A percentile compares a stretch with the other conserved stretches of the same genome.
Evolutionary conservation across 2,888 invertebrate species (phyloP).

Genomic region (Platerodrilus igneus): DNA sequence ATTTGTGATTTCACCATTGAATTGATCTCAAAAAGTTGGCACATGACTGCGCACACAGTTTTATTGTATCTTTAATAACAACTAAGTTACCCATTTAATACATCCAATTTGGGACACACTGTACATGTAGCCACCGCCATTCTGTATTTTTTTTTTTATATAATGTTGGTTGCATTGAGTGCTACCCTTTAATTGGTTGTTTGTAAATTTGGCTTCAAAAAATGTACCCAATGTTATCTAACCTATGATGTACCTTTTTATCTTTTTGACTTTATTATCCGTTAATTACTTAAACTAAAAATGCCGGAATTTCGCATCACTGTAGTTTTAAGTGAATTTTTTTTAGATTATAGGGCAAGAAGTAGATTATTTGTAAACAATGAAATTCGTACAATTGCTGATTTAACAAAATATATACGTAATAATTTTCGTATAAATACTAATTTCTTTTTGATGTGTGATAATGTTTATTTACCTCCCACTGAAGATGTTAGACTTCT

Average conservation of each 20-base stretch:
- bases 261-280: conserved; percentile 6
- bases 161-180: too few relatives aligned
- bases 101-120: too few relatives aligned
- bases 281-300: background rate
- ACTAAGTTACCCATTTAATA: too few relatives aligned
- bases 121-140: too few relatives aligned
- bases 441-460: conserved; percentile 40
- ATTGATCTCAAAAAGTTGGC: too few relatives aligned
- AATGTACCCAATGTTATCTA: too few relatives aligned
- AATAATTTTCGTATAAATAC: conserved; percentile 37
- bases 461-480: conserved; percentile 41
- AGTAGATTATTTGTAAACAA: conserved; percentile 25
- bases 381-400: conserved; percentile 29
- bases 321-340: conserved; percentile 20
- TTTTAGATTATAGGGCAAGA: conserved; percentile 21
- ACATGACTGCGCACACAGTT: too few relatives aligned
- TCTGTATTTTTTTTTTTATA: too few relatives aligned
- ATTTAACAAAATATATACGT: conserved; percentile 39
- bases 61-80: too few relatives aligned
- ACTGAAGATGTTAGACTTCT: conserved; percentile 41
- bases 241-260: conserved; percentile 4
- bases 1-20: too few relatives aligned
- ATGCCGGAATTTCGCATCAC: conserved; percentile 19
- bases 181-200: too few relatives aligned
- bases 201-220: too few relatives aligned